Evolutionary conservation across 2,888 invertebrate species (phyloP), one percentile per base, ranked within the genome.

Genomic region (Corythucha ciliata): DNA sequence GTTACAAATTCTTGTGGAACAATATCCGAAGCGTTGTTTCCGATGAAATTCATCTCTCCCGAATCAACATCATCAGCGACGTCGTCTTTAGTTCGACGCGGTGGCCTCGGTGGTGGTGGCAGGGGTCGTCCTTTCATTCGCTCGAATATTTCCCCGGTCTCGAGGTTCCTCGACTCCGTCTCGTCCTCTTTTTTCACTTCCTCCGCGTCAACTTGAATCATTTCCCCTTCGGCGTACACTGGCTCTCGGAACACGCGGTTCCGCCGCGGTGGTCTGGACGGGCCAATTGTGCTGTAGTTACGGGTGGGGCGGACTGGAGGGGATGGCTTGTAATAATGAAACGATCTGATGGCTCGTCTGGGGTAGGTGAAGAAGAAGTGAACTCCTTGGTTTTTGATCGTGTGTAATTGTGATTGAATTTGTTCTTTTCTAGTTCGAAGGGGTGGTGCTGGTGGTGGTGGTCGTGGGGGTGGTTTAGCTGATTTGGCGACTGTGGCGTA

Each of bases 101-200:
- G 86, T 29, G 89, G 89, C 52, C 88, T 72, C 2, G 90, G 90
- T 0, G 90, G 90, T 4, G 90, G 81, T 1, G 90, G 90, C 58
- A 90, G 68, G 0, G 90, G 90, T 57, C 90, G 74, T 60, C 81
- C 81, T 69, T 85, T 84, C 81, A 90, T 89, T 71, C 81, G 86
- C 62, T 78, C 81, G 2, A 88, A 74, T 36, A 86, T 74, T 55
- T 81, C 81, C 7, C 83, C 85, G 18, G 84, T 83, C 56, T 82
- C 78, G 40, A 87, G 69, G 62, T 80, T 75, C 61, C 78, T 77
- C 42, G 48, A 27, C 21, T 60, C 57, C 63, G 42, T 56, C 48
- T 64, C 61, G 14, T 61, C 53, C 10, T 64, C 68, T 6, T 70
- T 65, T 53, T 77, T 77, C 62, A 77, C 78, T 24, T 52, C 54